Evolutionary conservation across 2,888 invertebrate species (phyloP).

Genomic region (Lasioglossum villosulum): DNA sequence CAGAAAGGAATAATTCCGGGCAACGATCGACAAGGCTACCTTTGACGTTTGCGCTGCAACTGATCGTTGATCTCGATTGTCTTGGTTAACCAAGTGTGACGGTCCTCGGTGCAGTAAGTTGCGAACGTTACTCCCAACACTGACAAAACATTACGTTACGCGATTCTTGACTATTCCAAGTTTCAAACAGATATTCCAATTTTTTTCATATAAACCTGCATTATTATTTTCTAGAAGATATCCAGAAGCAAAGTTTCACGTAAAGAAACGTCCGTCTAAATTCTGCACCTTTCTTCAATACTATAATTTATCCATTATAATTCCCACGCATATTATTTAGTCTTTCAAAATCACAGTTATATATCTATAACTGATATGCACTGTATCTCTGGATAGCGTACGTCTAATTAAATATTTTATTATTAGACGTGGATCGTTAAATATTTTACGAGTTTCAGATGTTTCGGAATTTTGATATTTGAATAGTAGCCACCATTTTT

Average conservation of each 20-base stretch:
- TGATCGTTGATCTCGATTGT: conserved; percentile 77
- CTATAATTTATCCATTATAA: background rate
- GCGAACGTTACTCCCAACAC: conserved; percentile 14
- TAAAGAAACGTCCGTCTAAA: background rate
- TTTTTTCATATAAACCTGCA: background rate
- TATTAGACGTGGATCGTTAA: background rate
- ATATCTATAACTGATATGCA: background rate
- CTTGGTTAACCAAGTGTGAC: conserved; percentile 78
- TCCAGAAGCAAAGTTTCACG: background rate
- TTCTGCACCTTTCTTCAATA: background rate
- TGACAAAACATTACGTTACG: conserved; percentile 27
- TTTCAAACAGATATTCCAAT: background rate
- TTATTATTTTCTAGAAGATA: background rate
- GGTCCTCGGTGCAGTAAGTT: conserved; percentile 33
- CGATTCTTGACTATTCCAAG: background rate
- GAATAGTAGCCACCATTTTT: background rate
- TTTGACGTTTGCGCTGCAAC: conserved; percentile 48
- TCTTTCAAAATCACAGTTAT: background rate
- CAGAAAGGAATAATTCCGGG: conserved; percentile 32
- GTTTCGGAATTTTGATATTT: background rate
- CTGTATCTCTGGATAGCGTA: background rate
- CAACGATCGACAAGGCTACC: conserved; percentile 47
- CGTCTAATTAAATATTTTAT: background rate
- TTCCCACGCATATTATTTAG: background rate
- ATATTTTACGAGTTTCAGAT: background rate